Conservation (phyloP, 2,113 vertebrate species). For the Pica pica region DNA sequence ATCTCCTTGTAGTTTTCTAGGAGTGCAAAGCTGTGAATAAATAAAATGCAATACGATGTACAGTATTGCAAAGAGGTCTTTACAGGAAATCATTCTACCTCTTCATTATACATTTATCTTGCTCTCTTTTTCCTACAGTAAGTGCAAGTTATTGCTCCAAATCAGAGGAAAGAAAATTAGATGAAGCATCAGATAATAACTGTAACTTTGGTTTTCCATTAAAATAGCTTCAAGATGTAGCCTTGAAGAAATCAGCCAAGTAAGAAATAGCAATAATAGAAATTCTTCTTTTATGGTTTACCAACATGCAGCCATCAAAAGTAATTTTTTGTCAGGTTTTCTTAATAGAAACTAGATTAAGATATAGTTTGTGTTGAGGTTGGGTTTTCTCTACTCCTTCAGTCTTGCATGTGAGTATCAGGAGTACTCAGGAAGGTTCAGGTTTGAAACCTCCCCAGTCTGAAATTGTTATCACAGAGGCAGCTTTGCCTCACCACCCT, state of each 20-base stretch:
- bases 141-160: not conserved
- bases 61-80: not conserved
- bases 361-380: not conserved
- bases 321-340: not conserved
- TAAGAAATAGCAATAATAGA: not conserved
- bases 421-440: not conserved
- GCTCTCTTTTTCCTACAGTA: not conserved
- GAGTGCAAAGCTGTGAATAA: conserved; percentile 7
- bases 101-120: not conserved
- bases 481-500: not conserved
- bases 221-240: not conserved
- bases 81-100: not conserved
- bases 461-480: rapidly evolving
- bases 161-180: not conserved
- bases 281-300: not conserved
- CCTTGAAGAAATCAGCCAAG: not conserved
- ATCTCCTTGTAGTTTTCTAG: not conserved
- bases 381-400: not conserved
- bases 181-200: not conserved
- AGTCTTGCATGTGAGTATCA: not conserved
- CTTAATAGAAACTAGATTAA: not conserved
- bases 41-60: not conserved
- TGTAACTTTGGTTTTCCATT: not conserved
- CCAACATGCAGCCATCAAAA: not conserved
- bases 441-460: not conserved